Evolutionary conservation across 92 coral and sea anemone species (phyloP).

Genomic region (Siderastrea siderea): DNA sequence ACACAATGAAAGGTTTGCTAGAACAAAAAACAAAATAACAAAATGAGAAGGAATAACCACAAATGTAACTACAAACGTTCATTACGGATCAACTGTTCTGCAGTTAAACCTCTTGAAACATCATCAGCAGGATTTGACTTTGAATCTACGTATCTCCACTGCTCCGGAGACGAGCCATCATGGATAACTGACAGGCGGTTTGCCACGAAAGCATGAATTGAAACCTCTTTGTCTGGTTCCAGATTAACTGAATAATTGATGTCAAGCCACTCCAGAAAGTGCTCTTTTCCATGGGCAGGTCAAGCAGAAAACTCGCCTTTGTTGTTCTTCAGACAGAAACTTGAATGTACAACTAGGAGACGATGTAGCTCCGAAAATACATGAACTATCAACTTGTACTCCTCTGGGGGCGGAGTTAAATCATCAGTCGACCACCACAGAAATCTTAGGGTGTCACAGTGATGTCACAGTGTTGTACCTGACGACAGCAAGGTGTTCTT

Average conservation of each 20-base stretch:
- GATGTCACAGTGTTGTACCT: slow-evolving; percentile 6
- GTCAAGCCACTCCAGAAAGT: slow-evolving; percentile 15
- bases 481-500: slow-evolving; percentile 31
- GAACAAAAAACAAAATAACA: no score
- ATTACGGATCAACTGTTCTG: neutral
- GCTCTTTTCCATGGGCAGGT: neutral
- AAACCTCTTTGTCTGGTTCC: no score
- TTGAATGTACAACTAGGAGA: slow-evolving; percentile 32
- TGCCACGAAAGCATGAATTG: no score
- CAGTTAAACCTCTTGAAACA: neutral
- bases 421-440: slow-evolving; percentile 23
- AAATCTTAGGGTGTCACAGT: slow-evolving; percentile 30
- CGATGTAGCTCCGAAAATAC: slow-evolving; percentile 41
- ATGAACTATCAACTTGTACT: slow-evolving; percentile 31
- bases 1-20: no score
- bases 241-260: neutral
- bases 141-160: no score
- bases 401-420: neutral
- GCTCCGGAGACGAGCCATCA: no score
- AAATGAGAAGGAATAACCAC: no score
- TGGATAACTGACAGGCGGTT: no score
- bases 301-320: neutral
- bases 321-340: slow-evolving; percentile 48
- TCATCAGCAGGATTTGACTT: neutral
- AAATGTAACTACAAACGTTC: no score